These are phyloP conservation scores for Hydropotes inermis DNA, from an alignment of 2,113 vertebrate genomes.

Conservation along the genomic window DNA sequence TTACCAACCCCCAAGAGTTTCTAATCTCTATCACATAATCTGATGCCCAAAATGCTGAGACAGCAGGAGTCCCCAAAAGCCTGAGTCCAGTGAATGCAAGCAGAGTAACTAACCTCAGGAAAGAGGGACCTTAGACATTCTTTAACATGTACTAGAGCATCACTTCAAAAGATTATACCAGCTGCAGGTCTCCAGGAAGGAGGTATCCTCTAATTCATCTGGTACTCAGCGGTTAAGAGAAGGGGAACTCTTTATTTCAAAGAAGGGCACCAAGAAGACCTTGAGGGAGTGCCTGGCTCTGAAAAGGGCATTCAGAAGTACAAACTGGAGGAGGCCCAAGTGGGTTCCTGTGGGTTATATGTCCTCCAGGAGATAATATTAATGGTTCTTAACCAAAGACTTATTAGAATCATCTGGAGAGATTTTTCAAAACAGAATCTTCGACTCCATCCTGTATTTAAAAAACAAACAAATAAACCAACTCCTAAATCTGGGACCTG, in stretches of 20 bases:
- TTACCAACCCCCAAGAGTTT: neutral
- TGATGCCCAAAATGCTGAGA: neutral
- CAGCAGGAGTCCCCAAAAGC: neutral
- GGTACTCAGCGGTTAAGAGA: neutral
- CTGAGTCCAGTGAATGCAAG: neutral
- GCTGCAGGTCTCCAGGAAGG: neutral
- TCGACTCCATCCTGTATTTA: neutral
- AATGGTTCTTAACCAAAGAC: constrained; percentile 9
- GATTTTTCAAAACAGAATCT: neutral
- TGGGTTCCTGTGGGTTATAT: neutral
- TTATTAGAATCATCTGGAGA: neutral
- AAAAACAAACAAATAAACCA: neutral
- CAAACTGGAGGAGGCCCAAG: neutral
- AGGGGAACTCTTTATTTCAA: neutral
- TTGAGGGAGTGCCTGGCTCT: neutral
- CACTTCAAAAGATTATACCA: neutral
- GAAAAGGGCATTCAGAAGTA: neutral
- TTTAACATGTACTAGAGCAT: neutral
- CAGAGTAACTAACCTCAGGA: neutral
- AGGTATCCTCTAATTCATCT: neutral
- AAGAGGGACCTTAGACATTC: neutral
- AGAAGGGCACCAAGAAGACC: neutral
- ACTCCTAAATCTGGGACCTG: neutral
- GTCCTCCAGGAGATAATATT: neutral
- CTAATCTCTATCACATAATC: neutral